Conservation (phyloP, 2,113 vertebrate species). For the Gopherus flavomarginatus region DNA sequence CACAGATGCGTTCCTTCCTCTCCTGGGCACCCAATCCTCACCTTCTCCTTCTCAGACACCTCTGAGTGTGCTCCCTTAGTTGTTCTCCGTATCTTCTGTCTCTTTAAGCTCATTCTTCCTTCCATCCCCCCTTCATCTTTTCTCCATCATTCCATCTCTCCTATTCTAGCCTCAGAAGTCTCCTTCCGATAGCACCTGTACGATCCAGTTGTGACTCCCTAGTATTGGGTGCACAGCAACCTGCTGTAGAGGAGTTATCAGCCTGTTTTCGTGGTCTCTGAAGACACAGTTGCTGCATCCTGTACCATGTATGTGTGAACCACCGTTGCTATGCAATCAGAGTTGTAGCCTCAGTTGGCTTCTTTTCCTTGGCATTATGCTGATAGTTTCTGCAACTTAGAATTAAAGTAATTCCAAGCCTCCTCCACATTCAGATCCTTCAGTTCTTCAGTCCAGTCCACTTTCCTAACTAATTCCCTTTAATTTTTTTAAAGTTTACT, state of each 20-base stretch:
- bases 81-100: not conserved
- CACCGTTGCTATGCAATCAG: not conserved
- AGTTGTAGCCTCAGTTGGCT: not conserved
- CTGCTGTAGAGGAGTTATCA: not conserved
- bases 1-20: not conserved
- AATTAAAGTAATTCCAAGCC: no score
- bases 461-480: no score
- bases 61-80: not conserved
- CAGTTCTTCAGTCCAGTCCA: no score
- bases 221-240: not conserved
- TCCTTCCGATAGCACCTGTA: not conserved
- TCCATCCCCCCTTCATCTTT: not conserved
- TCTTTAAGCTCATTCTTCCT: not conserved
- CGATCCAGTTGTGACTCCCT: not conserved
- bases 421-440: no score
- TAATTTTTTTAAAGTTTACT: no score
- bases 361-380: no score
- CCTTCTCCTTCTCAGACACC: not conserved
- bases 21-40: not conserved
- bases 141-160: not conserved
- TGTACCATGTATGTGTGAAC: not conserved
- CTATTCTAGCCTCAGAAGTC: not conserved
- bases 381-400: no score
- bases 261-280: not conserved
- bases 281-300: not conserved